phyloP scores from a whole-genome alignment of 30 jellyfish, hydroid and myxozoan genomes.

The Morbakka virulenta region DNA sequence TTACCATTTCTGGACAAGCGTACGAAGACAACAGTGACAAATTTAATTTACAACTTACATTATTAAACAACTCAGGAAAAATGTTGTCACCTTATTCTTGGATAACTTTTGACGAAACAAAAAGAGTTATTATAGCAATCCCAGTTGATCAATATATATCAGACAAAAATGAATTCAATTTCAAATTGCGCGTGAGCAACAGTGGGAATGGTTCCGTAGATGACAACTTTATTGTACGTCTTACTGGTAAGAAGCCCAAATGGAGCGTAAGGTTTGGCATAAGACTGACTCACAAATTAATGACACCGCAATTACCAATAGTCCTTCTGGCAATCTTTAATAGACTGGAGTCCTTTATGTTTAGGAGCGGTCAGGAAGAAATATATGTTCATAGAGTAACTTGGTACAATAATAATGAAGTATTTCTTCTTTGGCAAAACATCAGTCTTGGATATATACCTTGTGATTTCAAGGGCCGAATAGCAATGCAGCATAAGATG shows the following conservation, averaged over 20 bases:
- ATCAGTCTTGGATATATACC: slow-evolving; percentile 22
- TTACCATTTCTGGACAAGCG: slow-evolving; percentile 51
- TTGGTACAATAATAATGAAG: not conserved
- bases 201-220: slow-evolving; percentile 22
- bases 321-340: not conserved
- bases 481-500: slow-evolving; percentile 10
- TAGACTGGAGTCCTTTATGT: not conserved
- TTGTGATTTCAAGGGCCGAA: slow-evolving; percentile 23
- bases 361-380: not conserved
- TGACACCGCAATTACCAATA: not conserved
- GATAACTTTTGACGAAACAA: slow-evolving; percentile 49
- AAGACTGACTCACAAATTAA: not conserved
- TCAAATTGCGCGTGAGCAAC: slow-evolving; percentile 51
- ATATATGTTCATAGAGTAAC: slow-evolving; percentile 4
- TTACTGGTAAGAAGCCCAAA: not conserved
- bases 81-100: slow-evolving; percentile 54
- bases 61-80: slow-evolving; percentile 36
- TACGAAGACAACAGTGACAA: slow-evolving; percentile 65
- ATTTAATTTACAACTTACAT: not conserved
- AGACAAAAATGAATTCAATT: slow-evolving; percentile 8
- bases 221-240: slow-evolving; percentile 11
- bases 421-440: slow-evolving; percentile 9
- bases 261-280: slow-evolving; percentile 21
- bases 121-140: slow-evolving; percentile 64
- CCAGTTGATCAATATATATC: slow-evolving; percentile 25